These are phyloP conservation scores for Acleris literana DNA, from an alignment of 2,888 invertebrate species.

Conservation along the genomic window DNA sequence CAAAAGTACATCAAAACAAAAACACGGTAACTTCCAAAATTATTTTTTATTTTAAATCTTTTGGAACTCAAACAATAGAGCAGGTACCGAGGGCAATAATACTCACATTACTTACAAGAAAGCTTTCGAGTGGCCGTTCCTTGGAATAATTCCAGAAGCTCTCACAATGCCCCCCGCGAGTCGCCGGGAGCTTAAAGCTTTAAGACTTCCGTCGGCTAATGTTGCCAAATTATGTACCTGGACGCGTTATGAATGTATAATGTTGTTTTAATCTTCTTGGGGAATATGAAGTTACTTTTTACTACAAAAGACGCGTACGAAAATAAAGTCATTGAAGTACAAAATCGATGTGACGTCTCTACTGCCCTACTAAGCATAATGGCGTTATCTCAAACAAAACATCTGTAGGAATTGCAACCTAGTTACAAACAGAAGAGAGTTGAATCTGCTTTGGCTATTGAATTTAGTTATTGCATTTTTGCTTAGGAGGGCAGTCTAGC, in stretches of 20 bases:
- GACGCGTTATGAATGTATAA: slow-evolving; percentile 29
- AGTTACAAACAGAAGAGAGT: too few species aligned
- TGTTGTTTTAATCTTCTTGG: slow-evolving; percentile 7
- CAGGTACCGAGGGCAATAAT: slow-evolving; percentile 9
- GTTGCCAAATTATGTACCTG: slow-evolving; percentile 33
- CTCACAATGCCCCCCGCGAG: slow-evolving; percentile 27
- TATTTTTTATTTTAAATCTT: too few species aligned
- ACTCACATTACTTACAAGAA: slow-evolving; percentile 8
- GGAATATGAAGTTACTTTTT: background rate
- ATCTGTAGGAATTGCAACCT: too few species aligned
- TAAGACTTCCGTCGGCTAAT: slow-evolving; percentile 26
- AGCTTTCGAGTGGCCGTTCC: slow-evolving; percentile 17
- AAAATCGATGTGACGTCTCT: too few species aligned
- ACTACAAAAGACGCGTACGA: background rate
- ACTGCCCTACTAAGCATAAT: too few species aligned
- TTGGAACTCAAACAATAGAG: background rate
- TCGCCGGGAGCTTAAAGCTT: slow-evolving; percentile 29
- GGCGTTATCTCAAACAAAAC: too few species aligned
- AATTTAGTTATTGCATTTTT: too few species aligned
- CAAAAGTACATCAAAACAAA: too few species aligned
- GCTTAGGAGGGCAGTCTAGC: too few species aligned
- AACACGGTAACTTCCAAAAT: too few species aligned
- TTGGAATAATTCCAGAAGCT: slow-evolving; percentile 41
- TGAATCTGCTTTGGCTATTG: too few species aligned
- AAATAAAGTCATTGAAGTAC: too few species aligned